Conservation (phyloP, 2,797 vertebrate genomes). For the Aldrovandia affinis region DNA sequence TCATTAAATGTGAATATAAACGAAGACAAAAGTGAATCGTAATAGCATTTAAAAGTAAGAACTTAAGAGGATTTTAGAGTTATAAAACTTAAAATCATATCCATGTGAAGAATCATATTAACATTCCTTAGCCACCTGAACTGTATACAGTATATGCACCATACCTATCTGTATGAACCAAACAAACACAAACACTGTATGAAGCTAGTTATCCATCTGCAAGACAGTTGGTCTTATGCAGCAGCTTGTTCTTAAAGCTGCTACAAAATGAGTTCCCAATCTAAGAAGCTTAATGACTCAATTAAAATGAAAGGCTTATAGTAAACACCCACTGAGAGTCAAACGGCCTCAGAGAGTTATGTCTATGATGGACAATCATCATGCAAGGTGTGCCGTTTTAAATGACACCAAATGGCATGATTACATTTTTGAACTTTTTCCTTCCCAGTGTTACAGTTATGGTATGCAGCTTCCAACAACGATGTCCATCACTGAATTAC, state of each 20-base stretch:
- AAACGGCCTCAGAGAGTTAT: neutral
- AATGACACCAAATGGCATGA: neutral
- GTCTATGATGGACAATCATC: neutral
- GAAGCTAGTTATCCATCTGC: neutral
- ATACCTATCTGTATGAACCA: neutral
- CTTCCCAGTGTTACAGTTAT: too few relatives aligned
- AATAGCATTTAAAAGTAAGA: neutral
- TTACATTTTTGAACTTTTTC: neutral
- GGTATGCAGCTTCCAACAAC: too few relatives aligned
- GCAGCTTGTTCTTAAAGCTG: neutral
- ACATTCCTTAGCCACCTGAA: neutral
- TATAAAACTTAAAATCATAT: neutral
- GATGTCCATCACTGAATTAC: too few relatives aligned
- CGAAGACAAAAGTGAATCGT: neutral
- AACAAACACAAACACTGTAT: neutral
- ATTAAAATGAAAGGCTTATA: neutral
- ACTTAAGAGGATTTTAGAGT: neutral
- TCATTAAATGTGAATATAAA: neutral
- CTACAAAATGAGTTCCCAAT: neutral
- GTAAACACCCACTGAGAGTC: neutral
- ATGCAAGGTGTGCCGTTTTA: neutral
- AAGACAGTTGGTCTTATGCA: neutral
- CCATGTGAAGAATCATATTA: neutral
- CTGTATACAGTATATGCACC: neutral
- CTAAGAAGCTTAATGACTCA: conserved; percentile 13